Conservation (phyloP, 2,113 vertebrate genomes). For the Rhizomys pruinosus region DNA sequence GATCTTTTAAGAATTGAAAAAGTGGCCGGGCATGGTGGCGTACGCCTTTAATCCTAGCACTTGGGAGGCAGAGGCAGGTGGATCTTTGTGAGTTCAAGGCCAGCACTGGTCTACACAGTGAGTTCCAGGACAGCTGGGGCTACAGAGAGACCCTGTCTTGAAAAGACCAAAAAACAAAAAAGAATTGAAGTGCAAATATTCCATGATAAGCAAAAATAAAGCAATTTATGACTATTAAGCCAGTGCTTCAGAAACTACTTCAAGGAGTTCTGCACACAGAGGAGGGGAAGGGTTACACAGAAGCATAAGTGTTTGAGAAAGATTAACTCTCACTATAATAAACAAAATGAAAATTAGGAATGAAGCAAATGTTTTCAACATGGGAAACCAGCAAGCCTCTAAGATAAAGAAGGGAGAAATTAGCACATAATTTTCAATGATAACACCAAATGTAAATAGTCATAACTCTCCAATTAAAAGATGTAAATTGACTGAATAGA, state of each 20-base stretch:
- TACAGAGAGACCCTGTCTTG: too few relatives aligned
- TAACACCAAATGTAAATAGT: neutral
- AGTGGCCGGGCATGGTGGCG: too few relatives aligned
- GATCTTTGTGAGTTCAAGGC: too few relatives aligned
- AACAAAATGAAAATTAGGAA: neutral
- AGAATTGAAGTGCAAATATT: too few relatives aligned
- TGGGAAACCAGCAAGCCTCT: neutral
- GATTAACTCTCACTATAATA: neutral
- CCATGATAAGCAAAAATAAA: too few relatives aligned
- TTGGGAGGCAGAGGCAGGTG: too few relatives aligned
- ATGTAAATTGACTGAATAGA: neutral
- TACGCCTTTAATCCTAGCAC: too few relatives aligned
- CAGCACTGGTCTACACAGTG: too few relatives aligned
- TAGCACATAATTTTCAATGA: neutral
- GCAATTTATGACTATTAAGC: neutral
- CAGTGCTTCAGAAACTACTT: neutral
- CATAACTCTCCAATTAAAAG: neutral
- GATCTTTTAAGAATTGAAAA: too few relatives aligned
- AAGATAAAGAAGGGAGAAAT: neutral
- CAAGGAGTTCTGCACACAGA: neutral
- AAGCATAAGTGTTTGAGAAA: neutral
- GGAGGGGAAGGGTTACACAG: neutral
- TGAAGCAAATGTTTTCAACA: neutral
- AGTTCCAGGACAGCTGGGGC: too few relatives aligned
- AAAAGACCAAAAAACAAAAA: too few relatives aligned